A percentile compares a stretch with the other conserved stretches of the same genome.
These are phyloP conservation scores for Danaus plexippus DNA, from an alignment of 1,140 invertebrate species.

Conservation along the genomic window DNA sequence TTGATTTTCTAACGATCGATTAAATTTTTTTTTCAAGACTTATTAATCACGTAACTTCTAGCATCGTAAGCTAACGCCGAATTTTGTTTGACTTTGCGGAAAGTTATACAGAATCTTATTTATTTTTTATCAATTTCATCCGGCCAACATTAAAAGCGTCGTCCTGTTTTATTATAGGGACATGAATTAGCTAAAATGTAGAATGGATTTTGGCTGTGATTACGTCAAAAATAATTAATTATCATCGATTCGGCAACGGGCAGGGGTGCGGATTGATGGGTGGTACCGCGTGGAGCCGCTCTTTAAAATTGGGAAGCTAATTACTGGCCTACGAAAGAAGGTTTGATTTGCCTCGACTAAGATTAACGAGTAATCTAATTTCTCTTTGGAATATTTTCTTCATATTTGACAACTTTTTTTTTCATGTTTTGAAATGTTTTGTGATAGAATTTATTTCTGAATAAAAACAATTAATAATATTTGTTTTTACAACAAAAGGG, in stretches of 20 bases:
- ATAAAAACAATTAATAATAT: too few species aligned
- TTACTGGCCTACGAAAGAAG: slow-evolving; percentile 49
- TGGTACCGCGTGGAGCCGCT: slow-evolving; percentile 44
- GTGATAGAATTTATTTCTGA: too few species aligned
- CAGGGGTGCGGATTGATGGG: slow-evolving; percentile 62
- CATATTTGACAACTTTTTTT: not conserved
- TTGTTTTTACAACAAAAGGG: slow-evolving; percentile 23
- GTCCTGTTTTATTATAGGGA: slow-evolving; percentile 64
- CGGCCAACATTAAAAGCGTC: slow-evolving; percentile 58
- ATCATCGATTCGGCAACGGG: slow-evolving; percentile 67
- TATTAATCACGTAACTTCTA: slow-evolving; percentile 48
- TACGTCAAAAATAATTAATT: slow-evolving; percentile 75
- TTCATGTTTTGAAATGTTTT: not conserved
- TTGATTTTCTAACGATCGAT: slow-evolving; percentile 15
- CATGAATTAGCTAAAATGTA: slow-evolving; percentile 73
- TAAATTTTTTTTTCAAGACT: slow-evolving; percentile 13
- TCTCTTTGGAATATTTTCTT: slow-evolving; percentile 12
- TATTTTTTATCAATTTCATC: slow-evolving; percentile 71
- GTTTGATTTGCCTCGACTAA: slow-evolving; percentile 37
- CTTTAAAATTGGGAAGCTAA: slow-evolving; percentile 69
- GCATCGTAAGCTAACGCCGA: slow-evolving; percentile 44
- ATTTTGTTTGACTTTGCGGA: slow-evolving; percentile 61
- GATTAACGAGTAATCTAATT: slow-evolving; percentile 43
- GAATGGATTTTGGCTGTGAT: slow-evolving; percentile 73
- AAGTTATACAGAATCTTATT: slow-evolving; percentile 59